Conservation (phyloP, 2,797 vertebrate species). For the Cheirogaleus major region DNA sequence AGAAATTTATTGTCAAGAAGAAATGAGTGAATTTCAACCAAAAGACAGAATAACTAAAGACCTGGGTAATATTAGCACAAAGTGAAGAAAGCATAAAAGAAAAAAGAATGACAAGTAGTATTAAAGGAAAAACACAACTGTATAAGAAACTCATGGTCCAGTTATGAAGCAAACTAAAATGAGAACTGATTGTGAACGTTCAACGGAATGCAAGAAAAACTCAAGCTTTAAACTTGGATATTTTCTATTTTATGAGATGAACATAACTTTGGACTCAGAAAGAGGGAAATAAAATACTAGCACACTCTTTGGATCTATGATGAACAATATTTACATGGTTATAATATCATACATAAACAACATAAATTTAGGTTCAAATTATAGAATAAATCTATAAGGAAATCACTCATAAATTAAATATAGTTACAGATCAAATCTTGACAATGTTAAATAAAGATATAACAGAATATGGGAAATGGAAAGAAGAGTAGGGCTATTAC, state of each 20-base stretch:
- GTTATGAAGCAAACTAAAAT: constrained; percentile 25
- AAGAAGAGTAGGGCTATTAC: neutral
- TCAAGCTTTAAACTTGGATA: neutral
- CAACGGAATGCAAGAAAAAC: neutral
- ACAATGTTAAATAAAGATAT: neutral
- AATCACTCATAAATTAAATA: neutral
- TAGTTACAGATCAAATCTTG: neutral
- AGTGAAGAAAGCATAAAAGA: neutral
- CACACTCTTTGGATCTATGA: neutral
- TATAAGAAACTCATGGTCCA: neutral
- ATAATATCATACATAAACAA: neutral
- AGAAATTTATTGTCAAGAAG: neutral
- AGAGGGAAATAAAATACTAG: neutral
- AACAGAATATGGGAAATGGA: neutral
- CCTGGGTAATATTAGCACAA: neutral
- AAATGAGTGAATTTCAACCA: neutral
- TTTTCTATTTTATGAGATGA: constrained; percentile 5
- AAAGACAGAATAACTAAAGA: neutral
- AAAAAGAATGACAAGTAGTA: neutral
- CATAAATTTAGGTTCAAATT: constrained; percentile 15
- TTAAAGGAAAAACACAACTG: neutral
- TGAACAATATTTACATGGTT: neutral
- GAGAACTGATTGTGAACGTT: neutral
- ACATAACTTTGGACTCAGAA: neutral
- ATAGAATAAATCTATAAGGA: neutral